A percentile compares a stretch with the other conserved stretches of the same genome.
These are phyloP conservation scores for Lucilia sericata DNA, from an alignment of 1,140 invertebrate genomes.

Conservation along the genomic window DNA sequence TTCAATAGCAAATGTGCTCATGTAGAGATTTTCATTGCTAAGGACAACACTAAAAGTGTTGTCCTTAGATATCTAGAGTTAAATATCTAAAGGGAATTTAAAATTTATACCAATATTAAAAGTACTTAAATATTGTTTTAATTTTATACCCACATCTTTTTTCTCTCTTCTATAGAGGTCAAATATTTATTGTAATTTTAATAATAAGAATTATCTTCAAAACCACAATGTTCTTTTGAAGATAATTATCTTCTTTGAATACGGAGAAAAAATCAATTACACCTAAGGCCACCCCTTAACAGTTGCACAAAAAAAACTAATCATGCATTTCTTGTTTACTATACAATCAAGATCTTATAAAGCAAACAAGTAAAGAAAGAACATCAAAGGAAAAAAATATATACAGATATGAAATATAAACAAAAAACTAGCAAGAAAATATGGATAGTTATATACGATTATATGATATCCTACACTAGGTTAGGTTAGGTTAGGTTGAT, in stretches of 20 bases:
- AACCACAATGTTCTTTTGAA: neutral
- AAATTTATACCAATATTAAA: too few relatives aligned
- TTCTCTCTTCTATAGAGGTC: neutral
- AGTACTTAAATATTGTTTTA: too few relatives aligned
- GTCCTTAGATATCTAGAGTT: too few relatives aligned
- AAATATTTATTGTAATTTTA: neutral
- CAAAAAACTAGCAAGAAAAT: neutral
- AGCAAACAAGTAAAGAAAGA: neutral
- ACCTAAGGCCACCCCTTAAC: neutral
- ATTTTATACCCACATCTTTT: too few relatives aligned
- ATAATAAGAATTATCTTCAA: neutral
- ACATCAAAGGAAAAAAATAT: neutral
- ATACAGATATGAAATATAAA: neutral
- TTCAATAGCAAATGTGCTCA: too few relatives aligned
- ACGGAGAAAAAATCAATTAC: neutral
- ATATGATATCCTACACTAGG: too few relatives aligned
- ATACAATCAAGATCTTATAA: conserved; percentile 29
- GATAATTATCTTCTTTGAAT: neutral
- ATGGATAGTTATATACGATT: too few relatives aligned
- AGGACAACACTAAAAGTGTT: too few relatives aligned
- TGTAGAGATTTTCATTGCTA: too few relatives aligned
- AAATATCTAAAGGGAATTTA: too few relatives aligned
- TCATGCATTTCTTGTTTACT: neutral
- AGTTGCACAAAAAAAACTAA: neutral
- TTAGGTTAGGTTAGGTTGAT: too few relatives aligned